phyloP scores from a whole-genome alignment of 2,797 vertebrate genomes.

The Centropyge bicolor region DNA sequence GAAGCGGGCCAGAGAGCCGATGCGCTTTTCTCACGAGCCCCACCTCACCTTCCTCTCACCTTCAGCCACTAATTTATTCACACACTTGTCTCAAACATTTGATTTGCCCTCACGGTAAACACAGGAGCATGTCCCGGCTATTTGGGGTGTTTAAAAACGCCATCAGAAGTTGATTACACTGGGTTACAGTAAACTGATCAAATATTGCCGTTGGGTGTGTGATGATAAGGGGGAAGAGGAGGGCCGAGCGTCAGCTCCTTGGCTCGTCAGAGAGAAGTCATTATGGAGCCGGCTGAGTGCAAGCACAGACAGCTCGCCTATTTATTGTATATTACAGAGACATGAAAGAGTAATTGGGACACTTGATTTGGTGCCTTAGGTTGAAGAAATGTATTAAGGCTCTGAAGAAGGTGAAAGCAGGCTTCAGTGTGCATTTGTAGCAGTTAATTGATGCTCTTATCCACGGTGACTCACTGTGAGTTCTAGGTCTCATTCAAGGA shows the following conservation, averaged over 20 bases:
- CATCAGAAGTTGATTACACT: conserved; percentile 46
- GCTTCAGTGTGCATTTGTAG: conserved; percentile 24
- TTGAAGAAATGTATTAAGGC: conserved; percentile 5
- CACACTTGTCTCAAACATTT: conserved; percentile 34
- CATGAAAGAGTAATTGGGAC: conserved; percentile 45
- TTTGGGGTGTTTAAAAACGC: conserved; percentile 26
- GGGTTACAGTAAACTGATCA: conserved; percentile 63
- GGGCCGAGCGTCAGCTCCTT: conserved; percentile 26
- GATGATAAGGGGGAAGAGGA: conserved; percentile 23
- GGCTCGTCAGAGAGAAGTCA: conserved; percentile 37
- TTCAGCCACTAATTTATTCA: conserved; percentile 57
- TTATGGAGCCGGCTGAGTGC: conserved; percentile 41
- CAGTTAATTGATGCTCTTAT: conserved; percentile 57
- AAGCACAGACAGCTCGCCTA: conserved; percentile 35
- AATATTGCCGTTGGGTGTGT: conserved; percentile 55
- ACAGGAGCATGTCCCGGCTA: conserved; percentile 29
- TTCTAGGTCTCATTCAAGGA: conserved; percentile 45
- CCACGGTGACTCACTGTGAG: conserved; percentile 39
- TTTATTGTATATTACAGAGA: conserved; percentile 52
- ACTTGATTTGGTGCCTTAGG: conserved; percentile 26
- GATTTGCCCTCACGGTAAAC: conserved; percentile 41
- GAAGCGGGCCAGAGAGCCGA: conserved; percentile 27
- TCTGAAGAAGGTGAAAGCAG: conserved; percentile 12
- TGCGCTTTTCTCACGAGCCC: conserved; percentile 46
- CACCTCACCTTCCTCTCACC: conserved; percentile 63